A percentile compares a stretch with the other conserved stretches of the same genome.
Conservation (phyloP, 1,140 invertebrate genomes). For the Episyrphus balteatus region DNA sequence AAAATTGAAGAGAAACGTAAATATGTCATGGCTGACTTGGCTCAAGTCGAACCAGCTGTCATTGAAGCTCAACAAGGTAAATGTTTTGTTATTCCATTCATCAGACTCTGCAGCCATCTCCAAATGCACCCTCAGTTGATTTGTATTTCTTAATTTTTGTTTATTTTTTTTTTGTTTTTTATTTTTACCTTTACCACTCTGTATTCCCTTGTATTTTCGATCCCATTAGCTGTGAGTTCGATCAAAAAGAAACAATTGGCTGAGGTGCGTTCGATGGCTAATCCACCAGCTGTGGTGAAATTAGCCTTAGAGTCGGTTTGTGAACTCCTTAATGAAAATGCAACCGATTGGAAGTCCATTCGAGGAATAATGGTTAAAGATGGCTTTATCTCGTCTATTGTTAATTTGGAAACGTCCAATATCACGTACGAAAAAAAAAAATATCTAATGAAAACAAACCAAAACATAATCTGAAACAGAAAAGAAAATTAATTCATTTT, state of each 20-base stretch:
- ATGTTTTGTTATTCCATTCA: constrained; percentile 17
- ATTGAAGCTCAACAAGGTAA: constrained; percentile 94
- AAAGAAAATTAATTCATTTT: neutral
- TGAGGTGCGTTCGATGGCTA: constrained; percentile 88
- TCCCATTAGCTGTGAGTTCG: constrained; percentile 73
- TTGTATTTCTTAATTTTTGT: constrained; percentile 5
- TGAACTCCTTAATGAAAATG: constrained; percentile 74
- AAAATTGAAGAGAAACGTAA: constrained; percentile 87
- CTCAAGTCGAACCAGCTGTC: constrained; percentile 95
- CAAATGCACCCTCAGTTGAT: neutral
- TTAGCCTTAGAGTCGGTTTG: constrained; percentile 93
- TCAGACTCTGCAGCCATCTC: neutral
- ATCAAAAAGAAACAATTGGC: constrained; percentile 95
- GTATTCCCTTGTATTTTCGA: neutral
- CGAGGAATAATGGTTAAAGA: constrained; percentile 89
- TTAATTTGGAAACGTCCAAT: constrained; percentile 92
- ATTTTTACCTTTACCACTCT: constrained; percentile 2
- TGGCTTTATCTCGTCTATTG: constrained; percentile 96
- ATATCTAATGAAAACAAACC: no score
- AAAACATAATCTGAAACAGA: constrained; percentile 2
- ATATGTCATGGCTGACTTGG: constrained; percentile 89
- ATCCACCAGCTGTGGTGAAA: constrained; percentile 87
- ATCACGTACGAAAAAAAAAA: constrained; percentile 67
- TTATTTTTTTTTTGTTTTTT: constrained; percentile 4
- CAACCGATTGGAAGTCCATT: constrained; percentile 90